These are phyloP conservation scores for Thomomys bottae DNA, from an alignment of 2,113 vertebrate genomes.

Conservation along the genomic window DNA sequence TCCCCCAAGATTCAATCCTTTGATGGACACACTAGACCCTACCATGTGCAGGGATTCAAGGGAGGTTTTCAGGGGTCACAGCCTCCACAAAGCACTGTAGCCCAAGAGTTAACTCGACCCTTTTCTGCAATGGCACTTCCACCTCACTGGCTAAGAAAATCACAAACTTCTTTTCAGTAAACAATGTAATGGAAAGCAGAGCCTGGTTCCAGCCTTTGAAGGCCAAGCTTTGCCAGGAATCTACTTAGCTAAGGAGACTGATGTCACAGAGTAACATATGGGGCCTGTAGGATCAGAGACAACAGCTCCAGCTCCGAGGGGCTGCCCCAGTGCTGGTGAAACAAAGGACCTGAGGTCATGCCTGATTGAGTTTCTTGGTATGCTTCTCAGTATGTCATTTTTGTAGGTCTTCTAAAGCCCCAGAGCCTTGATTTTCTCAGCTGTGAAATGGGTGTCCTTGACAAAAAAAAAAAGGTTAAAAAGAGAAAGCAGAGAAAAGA, in stretches of 20 bases:
- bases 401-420: neutral
- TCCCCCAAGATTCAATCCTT: neutral
- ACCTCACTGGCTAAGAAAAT: neutral
- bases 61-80: neutral
- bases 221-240: neutral
- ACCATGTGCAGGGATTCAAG: neutral
- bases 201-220: neutral
- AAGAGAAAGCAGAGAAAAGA: neutral
- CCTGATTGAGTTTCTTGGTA: neutral
- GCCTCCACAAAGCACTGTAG: neutral
- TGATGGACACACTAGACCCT: neutral
- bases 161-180: neutral
- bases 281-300: neutral
- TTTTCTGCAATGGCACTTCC: accelerated
- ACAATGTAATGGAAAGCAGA: neutral
- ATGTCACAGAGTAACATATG: accelerated
- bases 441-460: neutral
- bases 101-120: neutral
- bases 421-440: neutral
- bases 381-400: neutral
- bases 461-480: too few relatives aligned
- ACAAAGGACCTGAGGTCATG: neutral
- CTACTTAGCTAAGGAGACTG: neutral
- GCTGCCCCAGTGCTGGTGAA: accelerated
- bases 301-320: neutral